phyloP scores from a whole-genome alignment of 2,113 vertebrate genomes.

The Montifringilla adamsi region DNA sequence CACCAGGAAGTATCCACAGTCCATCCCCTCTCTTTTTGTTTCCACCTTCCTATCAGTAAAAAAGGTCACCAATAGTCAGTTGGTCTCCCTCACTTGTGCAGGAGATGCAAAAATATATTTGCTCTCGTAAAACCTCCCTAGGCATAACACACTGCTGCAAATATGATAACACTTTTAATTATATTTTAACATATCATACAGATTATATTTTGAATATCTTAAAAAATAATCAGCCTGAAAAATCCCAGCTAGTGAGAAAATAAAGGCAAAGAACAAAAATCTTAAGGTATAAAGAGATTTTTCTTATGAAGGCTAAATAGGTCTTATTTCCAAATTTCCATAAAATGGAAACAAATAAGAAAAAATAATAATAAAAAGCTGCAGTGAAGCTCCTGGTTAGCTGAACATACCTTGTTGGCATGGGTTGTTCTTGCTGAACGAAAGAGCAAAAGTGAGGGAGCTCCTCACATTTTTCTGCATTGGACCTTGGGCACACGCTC shows the following conservation, averaged over 20 bases:
- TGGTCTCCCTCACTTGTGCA: not conserved
- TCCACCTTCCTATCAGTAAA: not conserved
- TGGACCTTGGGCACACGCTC: not conserved
- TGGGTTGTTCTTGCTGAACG: not conserved
- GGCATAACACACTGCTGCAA: not conserved
- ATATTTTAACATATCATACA: not conserved
- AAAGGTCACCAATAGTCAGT: not conserved
- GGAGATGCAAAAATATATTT: not conserved
- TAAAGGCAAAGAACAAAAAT: constrained; percentile 15
- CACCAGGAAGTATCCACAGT: not conserved
- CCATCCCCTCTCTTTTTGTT: not conserved
- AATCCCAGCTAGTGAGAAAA: not conserved
- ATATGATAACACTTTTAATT: constrained; percentile 31
- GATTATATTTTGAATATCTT: constrained; percentile 37
- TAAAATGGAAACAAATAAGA: not conserved
- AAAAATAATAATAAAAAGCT: not conserved
- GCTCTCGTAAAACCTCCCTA: not conserved
- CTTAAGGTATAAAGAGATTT: constrained; percentile 4
- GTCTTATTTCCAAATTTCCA: not conserved
- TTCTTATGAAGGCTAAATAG: not conserved
- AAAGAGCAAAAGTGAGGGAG: not conserved
- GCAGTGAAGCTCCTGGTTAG: not conserved
- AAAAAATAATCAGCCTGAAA: constrained; percentile 32
- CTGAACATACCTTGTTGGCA: not conserved
- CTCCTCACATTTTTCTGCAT: not conserved